A percentile compares a stretch with the other conserved stretches of the same genome.
Evolutionary conservation across 2,888 invertebrate genomes (phyloP).

Genomic region (Drosophila aldrichi): DNA sequence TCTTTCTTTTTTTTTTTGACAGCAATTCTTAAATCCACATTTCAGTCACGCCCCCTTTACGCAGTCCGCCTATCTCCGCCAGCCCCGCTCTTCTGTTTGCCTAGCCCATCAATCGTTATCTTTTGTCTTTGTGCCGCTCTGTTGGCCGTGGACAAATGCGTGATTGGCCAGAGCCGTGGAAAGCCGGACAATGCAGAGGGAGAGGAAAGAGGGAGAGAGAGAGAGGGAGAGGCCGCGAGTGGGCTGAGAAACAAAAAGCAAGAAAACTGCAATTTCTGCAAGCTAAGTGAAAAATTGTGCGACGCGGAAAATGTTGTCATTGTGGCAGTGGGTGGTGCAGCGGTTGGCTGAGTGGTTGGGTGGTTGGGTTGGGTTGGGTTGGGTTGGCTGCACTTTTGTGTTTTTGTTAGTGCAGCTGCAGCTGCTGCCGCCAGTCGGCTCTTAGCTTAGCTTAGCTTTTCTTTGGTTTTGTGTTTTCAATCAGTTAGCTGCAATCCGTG

Average conservation of each 20-base stretch:
- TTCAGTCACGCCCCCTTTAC: not conserved
- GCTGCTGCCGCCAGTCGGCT: conserved; percentile 32
- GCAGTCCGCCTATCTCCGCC: no score
- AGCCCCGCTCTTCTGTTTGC: no score
- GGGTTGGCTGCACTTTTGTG: not conserved
- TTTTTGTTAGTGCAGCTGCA: conserved; percentile 57
- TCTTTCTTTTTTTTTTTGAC: conserved; percentile 27
- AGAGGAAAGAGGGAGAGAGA: conserved; percentile 1
- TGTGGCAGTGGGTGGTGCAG: conserved; percentile 24
- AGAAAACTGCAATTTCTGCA: conserved; percentile 54
- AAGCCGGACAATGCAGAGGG: conserved; percentile 39
- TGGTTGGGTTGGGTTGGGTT: no score
- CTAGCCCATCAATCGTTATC: conserved; percentile 36
- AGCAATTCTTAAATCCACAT: conserved; percentile 39
- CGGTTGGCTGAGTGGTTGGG: conserved; percentile 3
- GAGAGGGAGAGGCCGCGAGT: not conserved
- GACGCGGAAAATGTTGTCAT: conserved; percentile 58
- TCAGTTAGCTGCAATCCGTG: conserved; percentile 43
- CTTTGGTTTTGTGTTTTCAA: conserved; percentile 20
- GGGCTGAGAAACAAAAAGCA: conserved; percentile 23
- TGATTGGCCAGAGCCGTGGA: conserved; percentile 66
- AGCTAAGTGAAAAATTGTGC: conserved; percentile 63
- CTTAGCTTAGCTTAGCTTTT: conserved; percentile 20
- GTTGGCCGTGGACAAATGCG: conserved; percentile 61
- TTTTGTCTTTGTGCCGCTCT: conserved; percentile 45